A percentile compares a stretch with the other conserved stretches of the same genome.
Evolutionary conservation across 2,113 vertebrate genomes (phyloP).

Genomic region (Strix aluco): DNA sequence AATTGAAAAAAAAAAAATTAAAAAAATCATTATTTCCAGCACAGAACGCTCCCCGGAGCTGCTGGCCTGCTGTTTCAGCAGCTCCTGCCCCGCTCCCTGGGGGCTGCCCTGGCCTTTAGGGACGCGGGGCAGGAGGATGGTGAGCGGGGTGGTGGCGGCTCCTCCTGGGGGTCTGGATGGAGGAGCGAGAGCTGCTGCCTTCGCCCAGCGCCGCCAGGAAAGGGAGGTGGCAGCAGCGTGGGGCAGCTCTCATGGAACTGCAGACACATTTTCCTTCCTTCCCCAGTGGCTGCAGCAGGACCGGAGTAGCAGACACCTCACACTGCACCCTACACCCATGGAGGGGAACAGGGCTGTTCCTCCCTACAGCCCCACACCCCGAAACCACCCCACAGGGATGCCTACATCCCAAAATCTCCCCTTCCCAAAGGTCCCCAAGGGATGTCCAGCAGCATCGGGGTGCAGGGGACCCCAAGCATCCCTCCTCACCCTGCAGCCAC

Average conservation of each 20-base stretch:
- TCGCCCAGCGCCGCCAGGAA: neutral
- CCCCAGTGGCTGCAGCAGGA: accelerated
- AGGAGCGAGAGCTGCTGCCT: neutral
- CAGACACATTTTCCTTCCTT: neutral
- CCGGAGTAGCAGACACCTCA: neutral
- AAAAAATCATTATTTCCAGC: neutral
- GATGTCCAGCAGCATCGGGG: neutral
- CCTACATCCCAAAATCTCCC: neutral
- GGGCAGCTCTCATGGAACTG: accelerated
- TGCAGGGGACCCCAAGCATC: neutral
- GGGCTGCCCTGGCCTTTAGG: neutral
- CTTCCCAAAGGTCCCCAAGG: neutral
- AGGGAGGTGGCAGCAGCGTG: neutral
- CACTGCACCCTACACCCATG: neutral
- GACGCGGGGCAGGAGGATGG: accelerated
- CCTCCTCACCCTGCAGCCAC: neutral
- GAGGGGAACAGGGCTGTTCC: accelerated
- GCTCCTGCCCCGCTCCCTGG: neutral
- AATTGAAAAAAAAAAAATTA: neutral
- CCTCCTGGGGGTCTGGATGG: neutral
- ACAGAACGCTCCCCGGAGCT: neutral
- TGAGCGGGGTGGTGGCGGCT: too few relatives aligned
- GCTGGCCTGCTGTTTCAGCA: neutral
- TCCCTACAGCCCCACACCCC: neutral
- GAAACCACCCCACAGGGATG: neutral